Conservation (phyloP, 2,113 vertebrate genomes). For the Gambusia affinis region DNA sequence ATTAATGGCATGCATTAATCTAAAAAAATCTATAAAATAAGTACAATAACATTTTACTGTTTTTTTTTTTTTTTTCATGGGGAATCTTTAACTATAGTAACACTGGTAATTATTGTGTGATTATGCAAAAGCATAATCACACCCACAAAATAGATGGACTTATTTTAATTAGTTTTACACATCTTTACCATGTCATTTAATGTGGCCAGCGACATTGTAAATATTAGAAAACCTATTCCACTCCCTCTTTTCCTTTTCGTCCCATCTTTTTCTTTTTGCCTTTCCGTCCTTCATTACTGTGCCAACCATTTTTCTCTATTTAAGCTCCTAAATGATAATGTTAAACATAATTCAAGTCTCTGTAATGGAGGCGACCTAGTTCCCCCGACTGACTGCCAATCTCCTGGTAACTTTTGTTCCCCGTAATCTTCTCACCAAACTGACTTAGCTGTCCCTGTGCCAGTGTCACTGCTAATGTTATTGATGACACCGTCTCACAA, state of each 20-base stretch:
- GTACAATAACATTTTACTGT: background rate
- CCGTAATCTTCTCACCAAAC: constrained; percentile 34
- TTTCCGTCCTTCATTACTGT: background rate
- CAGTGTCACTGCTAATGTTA: constrained; percentile 64
- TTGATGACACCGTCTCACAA: constrained; percentile 56
- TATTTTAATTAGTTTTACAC: background rate
- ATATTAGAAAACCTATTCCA: background rate
- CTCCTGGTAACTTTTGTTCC: constrained; percentile 44
- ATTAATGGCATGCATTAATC: no score
- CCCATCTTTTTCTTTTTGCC: background rate
- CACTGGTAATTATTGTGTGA: background rate
- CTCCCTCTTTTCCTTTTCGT: background rate
- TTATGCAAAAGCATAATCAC: no score
- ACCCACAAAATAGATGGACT: background rate
- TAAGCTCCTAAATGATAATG: constrained; percentile 45
- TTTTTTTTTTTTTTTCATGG: no score
- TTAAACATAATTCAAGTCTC: constrained; percentile 60
- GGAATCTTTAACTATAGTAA: background rate
- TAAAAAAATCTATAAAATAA: no score
- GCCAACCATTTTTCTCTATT: constrained; percentile 52
- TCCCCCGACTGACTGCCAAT: constrained; percentile 50
- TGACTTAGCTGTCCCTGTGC: constrained; percentile 25
- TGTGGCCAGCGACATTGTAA: background rate
- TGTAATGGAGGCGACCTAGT: constrained; percentile 49
- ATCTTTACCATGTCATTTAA: background rate